Base-by-base conservation (phyloP, 2,113 vertebrate species). In the human region DNA sequence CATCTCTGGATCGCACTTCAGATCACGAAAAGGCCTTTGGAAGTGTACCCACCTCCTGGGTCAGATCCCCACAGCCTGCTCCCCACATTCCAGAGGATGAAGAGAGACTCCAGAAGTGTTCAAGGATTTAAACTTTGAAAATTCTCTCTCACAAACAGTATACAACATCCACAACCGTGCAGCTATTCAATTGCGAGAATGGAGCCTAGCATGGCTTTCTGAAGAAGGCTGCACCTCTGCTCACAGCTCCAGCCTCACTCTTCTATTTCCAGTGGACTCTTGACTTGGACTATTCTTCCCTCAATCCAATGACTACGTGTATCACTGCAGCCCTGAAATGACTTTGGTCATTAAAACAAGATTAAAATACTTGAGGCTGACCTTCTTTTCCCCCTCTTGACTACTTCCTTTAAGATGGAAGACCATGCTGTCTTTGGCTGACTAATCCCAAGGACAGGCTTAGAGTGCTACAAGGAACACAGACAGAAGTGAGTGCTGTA, bases 281-380 rank as follows among this genome's bases (percentile, higher is more conserved):
- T 43, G 23, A 95, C 43, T 16, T 25, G 9, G 40, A 64, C 32
- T 43, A 10, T 14, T 48, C 13, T 22, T 70, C n/a, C 17, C 30
- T 80, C 25, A 50, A 38, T 55, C 48, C 35, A 4, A 10, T 30
- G n/a, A 23, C 14, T 40, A 45, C 38, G 43, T 1, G 10, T 30
- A 52, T 40, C 20, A 27, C 59, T 35, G 35, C 3, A 89, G 27
- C 18, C 50, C 75, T 76, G 64, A 91, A 90, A 92, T 22, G 70
- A 70, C 78, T 73, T 86, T 73, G 72, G 86, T 79, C 66, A 94
- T 86, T 94, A 82, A 91, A 79, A 93, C 61, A 78, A 93, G 61
- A 93, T 48, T 70, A 18, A 76, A 96, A 76, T 68, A 86, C 75
- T 85, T 78, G 4, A 72, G 50, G 72, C 50, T 89, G 81, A 93